A percentile compares a stretch with the other conserved stretches of the same genome.
Conservation (phyloP, 2,888 invertebrate species). For the Carterocephalus palaemon region DNA sequence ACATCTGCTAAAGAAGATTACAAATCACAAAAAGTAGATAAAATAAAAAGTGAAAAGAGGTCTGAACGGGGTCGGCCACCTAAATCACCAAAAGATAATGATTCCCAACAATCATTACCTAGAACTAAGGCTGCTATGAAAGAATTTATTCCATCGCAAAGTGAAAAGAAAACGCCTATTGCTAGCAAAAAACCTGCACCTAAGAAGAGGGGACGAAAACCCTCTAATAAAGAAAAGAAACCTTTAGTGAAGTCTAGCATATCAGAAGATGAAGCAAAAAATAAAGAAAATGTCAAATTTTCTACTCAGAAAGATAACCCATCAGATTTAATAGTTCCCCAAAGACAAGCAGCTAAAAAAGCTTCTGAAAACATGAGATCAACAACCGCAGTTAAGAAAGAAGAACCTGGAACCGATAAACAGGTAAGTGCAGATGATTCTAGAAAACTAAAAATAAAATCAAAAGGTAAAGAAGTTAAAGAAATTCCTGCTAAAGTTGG, state of each 20-base stretch:
- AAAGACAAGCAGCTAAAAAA: constrained; percentile 93
- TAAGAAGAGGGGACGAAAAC: constrained; percentile 68
- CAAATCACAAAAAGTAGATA: constrained; percentile 76
- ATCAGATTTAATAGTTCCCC: constrained; percentile 92
- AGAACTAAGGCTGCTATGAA: constrained; percentile 92
- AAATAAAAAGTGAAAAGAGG: constrained; percentile 55
- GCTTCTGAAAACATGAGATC: constrained; percentile 92
- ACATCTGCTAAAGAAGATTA: constrained; percentile 54
- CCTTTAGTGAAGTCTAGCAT: constrained; percentile 44
- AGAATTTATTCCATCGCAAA: constrained; percentile 82
- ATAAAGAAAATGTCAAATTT: constrained; percentile 70
- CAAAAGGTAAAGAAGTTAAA: constrained; percentile 68
- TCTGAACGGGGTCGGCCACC: constrained; percentile 80
- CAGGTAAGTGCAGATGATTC: constrained; percentile 54
- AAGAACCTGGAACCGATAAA: constrained; percentile 56
- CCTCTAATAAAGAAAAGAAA: constrained; percentile 69
- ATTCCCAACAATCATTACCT: constrained; percentile 83
- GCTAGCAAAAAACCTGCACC: constrained; percentile 57
- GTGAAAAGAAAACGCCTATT: constrained; percentile 50
- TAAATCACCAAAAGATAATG: constrained; percentile 81
- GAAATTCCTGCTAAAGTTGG: constrained; percentile 67
- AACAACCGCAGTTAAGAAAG: constrained; percentile 75
- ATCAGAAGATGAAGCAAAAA: constrained; percentile 69
- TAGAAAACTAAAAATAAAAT: constrained; percentile 65
- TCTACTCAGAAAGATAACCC: constrained; percentile 79